These are phyloP conservation scores for Apostichopus japonicus DNA, from an alignment of 35 echinoderm and acorn worm species.

Conservation along the genomic window DNA sequence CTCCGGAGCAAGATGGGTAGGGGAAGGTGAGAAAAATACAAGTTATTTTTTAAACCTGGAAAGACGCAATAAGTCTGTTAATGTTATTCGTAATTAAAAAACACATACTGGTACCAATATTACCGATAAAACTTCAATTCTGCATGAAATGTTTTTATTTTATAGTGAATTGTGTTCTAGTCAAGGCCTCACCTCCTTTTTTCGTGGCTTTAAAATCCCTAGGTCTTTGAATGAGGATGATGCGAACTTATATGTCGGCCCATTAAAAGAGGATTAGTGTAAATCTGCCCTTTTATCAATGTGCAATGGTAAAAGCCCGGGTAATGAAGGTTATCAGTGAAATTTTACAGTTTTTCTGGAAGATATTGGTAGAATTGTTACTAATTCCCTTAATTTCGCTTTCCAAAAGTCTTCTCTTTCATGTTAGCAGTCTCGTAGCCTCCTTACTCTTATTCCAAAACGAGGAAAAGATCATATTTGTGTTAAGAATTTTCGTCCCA, in stretches of 20 bases:
- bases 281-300: constrained; percentile 13
- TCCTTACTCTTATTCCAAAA: constrained; percentile 4
- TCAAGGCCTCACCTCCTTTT: not conserved
- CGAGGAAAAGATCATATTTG: not conserved
- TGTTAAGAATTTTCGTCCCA: constrained; percentile 2
- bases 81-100: not conserved
- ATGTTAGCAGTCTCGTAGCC: not conserved
- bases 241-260: not conserved
- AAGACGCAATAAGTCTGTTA: not conserved
- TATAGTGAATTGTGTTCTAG: constrained; percentile 1
- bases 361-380: constrained; percentile 5
- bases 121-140: constrained; percentile 22
- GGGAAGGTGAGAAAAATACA: constrained; percentile 43
- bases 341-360: not conserved
- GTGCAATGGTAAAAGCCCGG: not conserved
- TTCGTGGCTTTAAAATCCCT: not conserved
- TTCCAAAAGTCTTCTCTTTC: constrained; percentile 31
- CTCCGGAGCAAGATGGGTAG: constrained; percentile 37
- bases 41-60: not conserved
- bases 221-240: not conserved
- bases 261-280: not conserved
- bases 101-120: not conserved
- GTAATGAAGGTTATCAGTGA: constrained; percentile 25
- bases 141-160: constrained; percentile 33
- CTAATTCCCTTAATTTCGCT: constrained; percentile 29